These are phyloP conservation scores for Macrosiphum euphorbiae DNA, from an alignment of 2,888 invertebrate species.

Conservation along the genomic window DNA sequence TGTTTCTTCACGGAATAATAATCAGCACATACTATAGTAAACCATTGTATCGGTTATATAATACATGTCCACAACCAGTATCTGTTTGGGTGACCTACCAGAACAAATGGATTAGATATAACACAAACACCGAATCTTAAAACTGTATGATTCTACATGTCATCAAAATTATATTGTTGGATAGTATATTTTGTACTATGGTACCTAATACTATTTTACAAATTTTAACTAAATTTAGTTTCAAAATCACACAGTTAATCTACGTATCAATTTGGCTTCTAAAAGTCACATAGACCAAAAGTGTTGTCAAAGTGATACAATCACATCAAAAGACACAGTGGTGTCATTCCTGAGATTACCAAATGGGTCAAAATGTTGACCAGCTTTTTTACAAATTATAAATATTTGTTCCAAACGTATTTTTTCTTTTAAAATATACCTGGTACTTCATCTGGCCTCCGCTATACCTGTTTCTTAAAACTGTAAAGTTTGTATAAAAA, in stretches of 20 bases:
- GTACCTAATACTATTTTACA: neutral
- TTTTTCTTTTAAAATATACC: neutral
- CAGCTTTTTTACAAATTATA: neutral
- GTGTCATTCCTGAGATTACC: neutral
- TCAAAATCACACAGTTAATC: neutral
- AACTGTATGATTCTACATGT: neutral
- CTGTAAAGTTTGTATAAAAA: neutral
- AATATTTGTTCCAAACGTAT: neutral
- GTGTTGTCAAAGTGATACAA: neutral
- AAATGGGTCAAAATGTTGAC: neutral
- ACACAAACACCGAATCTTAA: neutral
- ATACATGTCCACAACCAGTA: neutral
- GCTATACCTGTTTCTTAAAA: neutral
- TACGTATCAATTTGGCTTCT: neutral
- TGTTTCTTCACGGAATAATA: neutral
- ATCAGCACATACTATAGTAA: neutral
- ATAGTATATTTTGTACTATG: neutral
- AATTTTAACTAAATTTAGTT: neutral
- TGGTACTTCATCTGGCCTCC: neutral
- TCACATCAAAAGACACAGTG: neutral
- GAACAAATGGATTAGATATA: neutral
- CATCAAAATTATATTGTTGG: neutral
- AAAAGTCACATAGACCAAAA: neutral
- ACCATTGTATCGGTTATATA: neutral
- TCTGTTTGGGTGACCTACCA: neutral